Conservation (phyloP, 2,113 vertebrate species). For the Acanthisitta chloris region DNA sequence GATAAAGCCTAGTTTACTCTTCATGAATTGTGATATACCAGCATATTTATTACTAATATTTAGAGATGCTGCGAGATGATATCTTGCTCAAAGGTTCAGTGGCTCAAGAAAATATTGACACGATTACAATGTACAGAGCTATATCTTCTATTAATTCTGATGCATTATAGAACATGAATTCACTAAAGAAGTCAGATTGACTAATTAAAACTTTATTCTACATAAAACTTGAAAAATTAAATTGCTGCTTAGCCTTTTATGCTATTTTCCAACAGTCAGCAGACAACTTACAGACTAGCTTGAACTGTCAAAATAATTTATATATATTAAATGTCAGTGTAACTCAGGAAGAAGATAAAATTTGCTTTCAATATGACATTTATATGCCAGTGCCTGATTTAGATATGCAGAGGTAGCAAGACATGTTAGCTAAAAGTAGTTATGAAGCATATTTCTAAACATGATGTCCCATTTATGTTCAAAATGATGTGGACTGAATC, state of each 20-base stretch:
- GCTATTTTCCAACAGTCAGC: slow-evolving; percentile 55
- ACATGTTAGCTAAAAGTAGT: slow-evolving; percentile 59
- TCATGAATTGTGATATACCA: neutral
- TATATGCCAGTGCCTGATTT: slow-evolving; percentile 71
- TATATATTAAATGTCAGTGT: slow-evolving; percentile 70
- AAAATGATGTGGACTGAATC: slow-evolving; percentile 73
- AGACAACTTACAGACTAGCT: slow-evolving; percentile 63
- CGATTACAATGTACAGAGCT: neutral
- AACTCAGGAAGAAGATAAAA: slow-evolving; percentile 68
- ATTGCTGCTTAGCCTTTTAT: slow-evolving; percentile 52
- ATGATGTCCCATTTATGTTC: slow-evolving; percentile 74
- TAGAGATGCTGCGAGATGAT: neutral
- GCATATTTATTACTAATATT: slow-evolving; percentile 23
- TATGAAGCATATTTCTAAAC: slow-evolving; percentile 71
- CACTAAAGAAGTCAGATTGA: neutral
- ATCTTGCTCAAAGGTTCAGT: neutral
- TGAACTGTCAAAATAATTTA: slow-evolving; percentile 70
- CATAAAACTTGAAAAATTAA: slow-evolving; percentile 44
- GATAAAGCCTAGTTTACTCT: neutral
- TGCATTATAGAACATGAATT: neutral
- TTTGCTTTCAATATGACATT: slow-evolving; percentile 72
- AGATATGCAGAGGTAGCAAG: slow-evolving; percentile 69
- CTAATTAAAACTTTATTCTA: slow-evolving; percentile 68
- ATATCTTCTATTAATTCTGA: slow-evolving; percentile 18
- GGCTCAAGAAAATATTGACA: slow-evolving; percentile 12